Percentiles rank a stretch among this genome's conserved stretches.
Conservation (phyloP, 2,113 vertebrate species). For the Campylomormyrus numenius region DNA sequence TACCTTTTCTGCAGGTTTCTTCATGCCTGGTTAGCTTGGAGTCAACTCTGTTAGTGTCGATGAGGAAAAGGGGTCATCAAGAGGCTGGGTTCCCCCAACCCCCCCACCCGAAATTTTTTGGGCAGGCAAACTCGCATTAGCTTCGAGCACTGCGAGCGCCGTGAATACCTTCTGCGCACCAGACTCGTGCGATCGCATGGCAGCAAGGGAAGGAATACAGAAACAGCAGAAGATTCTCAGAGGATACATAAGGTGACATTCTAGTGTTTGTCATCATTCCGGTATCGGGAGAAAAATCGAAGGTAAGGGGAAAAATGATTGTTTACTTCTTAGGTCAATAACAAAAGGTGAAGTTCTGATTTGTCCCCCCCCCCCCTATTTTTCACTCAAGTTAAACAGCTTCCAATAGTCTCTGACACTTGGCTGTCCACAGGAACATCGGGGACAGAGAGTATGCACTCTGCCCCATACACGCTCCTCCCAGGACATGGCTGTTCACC, state of each 20-base stretch:
- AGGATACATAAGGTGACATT: not conserved
- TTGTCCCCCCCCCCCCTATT: not conserved
- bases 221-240: not conserved
- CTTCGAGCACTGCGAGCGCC: constrained; percentile 10
- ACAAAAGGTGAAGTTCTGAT: not conserved
- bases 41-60: constrained; percentile 49
- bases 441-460: not conserved
- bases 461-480: not conserved
- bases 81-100: constrained; percentile 44
- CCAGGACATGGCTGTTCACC: not conserved
- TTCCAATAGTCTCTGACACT: not conserved
- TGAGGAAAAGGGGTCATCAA: constrained; percentile 47
- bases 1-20: constrained; percentile 37
- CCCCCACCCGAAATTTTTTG: constrained; percentile 40
- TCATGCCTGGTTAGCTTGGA: constrained; percentile 58
- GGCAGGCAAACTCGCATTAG: constrained; percentile 34
- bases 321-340: not conserved
- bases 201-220: constrained; percentile 12
- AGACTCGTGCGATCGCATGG: not conserved
- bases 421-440: not conserved
- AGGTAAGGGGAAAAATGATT: not conserved
- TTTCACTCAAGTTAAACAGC: not conserved
- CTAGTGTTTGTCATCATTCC: not conserved
- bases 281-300: not conserved
- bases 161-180: constrained; percentile 4